Percentiles rank a stretch among this genome's conserved stretches.
Evolutionary conservation across 1,140 invertebrate genomes (phyloP).

Genomic region (Drosophila teissieri): DNA sequence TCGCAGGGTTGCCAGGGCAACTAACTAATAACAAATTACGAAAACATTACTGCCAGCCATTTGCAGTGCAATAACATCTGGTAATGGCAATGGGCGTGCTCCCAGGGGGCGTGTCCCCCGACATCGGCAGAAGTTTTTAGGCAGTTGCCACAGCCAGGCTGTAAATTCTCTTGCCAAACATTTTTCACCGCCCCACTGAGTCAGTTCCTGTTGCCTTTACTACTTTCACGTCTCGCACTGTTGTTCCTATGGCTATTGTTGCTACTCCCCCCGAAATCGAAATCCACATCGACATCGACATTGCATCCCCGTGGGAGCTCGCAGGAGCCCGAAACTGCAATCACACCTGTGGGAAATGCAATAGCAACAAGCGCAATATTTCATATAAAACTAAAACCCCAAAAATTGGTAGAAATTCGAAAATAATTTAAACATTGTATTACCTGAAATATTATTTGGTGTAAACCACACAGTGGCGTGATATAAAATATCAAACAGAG

Average conservation of each 20-base stretch:
- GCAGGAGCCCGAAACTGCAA: constrained; percentile 55
- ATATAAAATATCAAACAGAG: no score
- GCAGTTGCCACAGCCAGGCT: constrained; percentile 5
- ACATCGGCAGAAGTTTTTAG: neutral
- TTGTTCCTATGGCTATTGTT: constrained; percentile 56
- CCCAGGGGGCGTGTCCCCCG: constrained; percentile 12
- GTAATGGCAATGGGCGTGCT: constrained; percentile 59
- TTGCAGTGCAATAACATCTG: constrained; percentile 70
- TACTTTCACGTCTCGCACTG: constrained; percentile 48
- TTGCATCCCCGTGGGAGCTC: constrained; percentile 76
- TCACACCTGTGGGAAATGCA: constrained; percentile 7
- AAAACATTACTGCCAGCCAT: constrained; percentile 16
- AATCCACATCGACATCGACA: constrained; percentile 74
- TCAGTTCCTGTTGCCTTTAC: constrained; percentile 42
- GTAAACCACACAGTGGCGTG: no score
- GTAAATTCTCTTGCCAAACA: constrained; percentile 75
- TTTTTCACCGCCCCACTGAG: constrained; percentile 46
- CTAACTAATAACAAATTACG: constrained; percentile 24
- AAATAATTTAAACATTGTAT: neutral
- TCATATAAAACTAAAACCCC: no score
- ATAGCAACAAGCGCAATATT: neutral
- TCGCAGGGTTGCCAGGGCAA: constrained; percentile 50
- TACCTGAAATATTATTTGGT: no score
- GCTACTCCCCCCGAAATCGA: constrained; percentile 62
- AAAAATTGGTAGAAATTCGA: neutral